Evolutionary conservation across 30 jellyfish, hydroid and myxozoan species (phyloP).

Genomic region (Aurelia sp.): DNA sequence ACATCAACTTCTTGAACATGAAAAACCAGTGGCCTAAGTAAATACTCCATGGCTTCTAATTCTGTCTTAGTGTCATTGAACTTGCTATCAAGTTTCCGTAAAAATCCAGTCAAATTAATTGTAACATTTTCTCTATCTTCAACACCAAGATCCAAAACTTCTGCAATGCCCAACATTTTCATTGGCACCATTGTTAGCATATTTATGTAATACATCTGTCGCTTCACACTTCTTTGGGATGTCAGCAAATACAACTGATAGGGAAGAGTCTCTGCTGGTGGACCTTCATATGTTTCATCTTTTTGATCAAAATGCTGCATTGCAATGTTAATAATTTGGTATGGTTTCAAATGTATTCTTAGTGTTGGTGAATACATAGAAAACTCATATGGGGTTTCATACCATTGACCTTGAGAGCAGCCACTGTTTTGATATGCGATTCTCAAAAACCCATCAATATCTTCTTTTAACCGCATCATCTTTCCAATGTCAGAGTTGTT

Average conservation of each 20-base stretch:
- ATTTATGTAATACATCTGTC: slow-evolving; percentile 51
- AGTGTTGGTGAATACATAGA: slow-evolving; percentile 60
- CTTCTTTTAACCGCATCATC: slow-evolving; percentile 32
- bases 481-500: slow-evolving; percentile 62
- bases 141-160: slow-evolving; percentile 48
- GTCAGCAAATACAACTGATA: slow-evolving; percentile 45
- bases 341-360: slow-evolving; percentile 35
- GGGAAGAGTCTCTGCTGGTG: slow-evolving; percentile 58
- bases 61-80: slow-evolving; percentile 34
- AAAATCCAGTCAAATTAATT: slow-evolving; percentile 20
- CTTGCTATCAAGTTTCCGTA: slow-evolving; percentile 14
- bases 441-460: slow-evolving; percentile 22
- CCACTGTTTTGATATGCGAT: slow-evolving; percentile 30
- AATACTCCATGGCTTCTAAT: slow-evolving; percentile 54
- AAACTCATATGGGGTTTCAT: slow-evolving; percentile 54
- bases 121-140: slow-evolving; percentile 76
- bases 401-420: slow-evolving; percentile 50
- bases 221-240: slow-evolving; percentile 65
- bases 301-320: slow-evolving; percentile 42
- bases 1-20: slow-evolving; percentile 54
- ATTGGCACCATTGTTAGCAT: slow-evolving; percentile 57
- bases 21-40: slow-evolving; percentile 45
- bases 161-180: slow-evolving; percentile 39
- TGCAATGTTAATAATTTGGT: slow-evolving; percentile 41
- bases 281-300: slow-evolving; percentile 41